A percentile compares a stretch with the other conserved stretches of the same genome.
These are phyloP conservation scores for Barbus barbus DNA, from an alignment of 2,113 vertebrate genomes.

Conservation along the genomic window DNA sequence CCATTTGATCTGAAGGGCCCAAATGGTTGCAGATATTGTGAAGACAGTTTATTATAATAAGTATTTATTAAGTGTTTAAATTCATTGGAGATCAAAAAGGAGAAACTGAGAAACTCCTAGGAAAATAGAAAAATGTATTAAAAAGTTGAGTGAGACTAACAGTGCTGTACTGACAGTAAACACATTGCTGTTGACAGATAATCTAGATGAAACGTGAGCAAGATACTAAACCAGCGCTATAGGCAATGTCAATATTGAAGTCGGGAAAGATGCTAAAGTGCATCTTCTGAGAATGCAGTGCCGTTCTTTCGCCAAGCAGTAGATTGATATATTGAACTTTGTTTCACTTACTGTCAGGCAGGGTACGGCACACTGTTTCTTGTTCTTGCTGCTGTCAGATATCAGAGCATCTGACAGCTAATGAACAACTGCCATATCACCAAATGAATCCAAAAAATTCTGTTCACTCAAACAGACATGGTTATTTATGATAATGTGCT, in stretches of 20 bases:
- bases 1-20: background rate
- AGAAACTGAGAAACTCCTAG: background rate
- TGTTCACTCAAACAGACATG: background rate
- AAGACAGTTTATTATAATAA: background rate
- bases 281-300: background rate
- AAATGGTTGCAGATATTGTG: background rate
- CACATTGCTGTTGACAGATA: background rate
- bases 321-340: constrained; percentile 1
- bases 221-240: background rate
- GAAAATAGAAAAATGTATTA: background rate
- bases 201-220: constrained; percentile 2
- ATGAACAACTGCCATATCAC: constrained; percentile 9
- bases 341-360: background rate
- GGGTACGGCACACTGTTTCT: background rate
- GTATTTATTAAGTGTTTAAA: background rate
- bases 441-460: background rate
- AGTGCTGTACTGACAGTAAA: background rate
- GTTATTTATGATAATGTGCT: background rate
- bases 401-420: background rate
- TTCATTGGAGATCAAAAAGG: background rate
- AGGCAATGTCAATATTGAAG: background rate
- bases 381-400: background rate
- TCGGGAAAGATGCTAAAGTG: background rate
- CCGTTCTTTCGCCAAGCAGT: background rate
- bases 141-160: background rate